These are phyloP conservation scores for Stichopus horrens DNA, from an alignment of 53 echinoderm and acorn worm genomes.

Conservation along the genomic window DNA sequence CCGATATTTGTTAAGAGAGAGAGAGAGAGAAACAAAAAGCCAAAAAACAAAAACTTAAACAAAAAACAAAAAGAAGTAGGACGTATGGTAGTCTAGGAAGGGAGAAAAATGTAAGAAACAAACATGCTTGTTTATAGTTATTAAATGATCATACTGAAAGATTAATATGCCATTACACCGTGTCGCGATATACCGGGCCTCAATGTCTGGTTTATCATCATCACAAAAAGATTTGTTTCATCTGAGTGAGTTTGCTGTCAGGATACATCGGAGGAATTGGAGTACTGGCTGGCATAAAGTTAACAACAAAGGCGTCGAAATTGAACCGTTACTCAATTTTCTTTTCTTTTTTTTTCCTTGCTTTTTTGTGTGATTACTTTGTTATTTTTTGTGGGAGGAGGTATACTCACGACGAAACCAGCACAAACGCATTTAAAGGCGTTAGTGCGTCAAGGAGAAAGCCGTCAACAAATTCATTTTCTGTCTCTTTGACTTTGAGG, in stretches of 20 bases:
- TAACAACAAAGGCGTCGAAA: background rate
- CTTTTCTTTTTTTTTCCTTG: too few species aligned
- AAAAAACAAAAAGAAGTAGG: too few species aligned
- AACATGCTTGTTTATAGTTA: too few species aligned
- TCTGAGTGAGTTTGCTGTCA: background rate
- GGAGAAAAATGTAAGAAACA: too few species aligned
- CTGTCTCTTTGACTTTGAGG: constrained; percentile 11
- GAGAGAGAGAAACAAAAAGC: too few species aligned
- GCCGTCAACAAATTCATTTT: constrained; percentile 37
- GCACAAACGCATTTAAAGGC: constrained; percentile 13
- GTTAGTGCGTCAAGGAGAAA: constrained; percentile 19
- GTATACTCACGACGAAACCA: background rate
- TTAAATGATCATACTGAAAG: background rate
- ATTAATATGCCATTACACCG: background rate
- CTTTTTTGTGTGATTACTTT: background rate
- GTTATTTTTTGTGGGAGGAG: background rate
- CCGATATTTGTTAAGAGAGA: too few species aligned
- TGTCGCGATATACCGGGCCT: background rate
- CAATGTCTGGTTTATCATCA: background rate
- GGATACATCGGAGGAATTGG: background rate
- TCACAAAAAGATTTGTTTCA: background rate
- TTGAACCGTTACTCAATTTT: background rate
- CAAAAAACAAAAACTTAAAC: too few species aligned
- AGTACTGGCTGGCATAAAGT: background rate
- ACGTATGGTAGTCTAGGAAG: too few species aligned